Base-by-base conservation (phyloP, 2,113 vertebrate species). In the Lepisosteus osseus region DNA sequence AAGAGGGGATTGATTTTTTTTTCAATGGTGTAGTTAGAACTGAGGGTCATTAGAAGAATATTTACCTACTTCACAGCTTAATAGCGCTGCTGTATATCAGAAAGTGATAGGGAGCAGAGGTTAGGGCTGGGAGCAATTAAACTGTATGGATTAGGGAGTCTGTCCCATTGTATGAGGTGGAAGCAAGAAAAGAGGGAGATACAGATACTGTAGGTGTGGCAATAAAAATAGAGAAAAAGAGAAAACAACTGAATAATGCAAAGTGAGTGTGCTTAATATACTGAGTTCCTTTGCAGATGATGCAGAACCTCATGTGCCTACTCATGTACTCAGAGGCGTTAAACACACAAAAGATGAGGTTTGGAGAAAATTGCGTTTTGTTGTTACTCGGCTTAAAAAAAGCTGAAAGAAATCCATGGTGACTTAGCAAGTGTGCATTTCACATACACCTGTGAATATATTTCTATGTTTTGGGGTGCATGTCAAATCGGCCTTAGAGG, bases 41-140 rank as follows among this genome's bases (percentile, higher is more conserved):
- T 73, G 66, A 79, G 80, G 84, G 90, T 87, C 90, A 90, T 91
- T 88, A 90, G 85, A 84, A 85, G 86, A 87, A 92, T 90, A 92
- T 92, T 90, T 91, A 88, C 89, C 86, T 87, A 89, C 87, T 90
- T 88, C 87, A 86, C 76, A 79, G 85, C 88, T 86, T 91, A 90
- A 90, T 90, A 86, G 87, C 87, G 87, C 87, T 76, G 80, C 79
- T 88, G 85, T 88, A 84, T 88, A 91, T 92, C 85, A 87, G 89
- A 68, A 75, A 75, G 82, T 76, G 85, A 90, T 90, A 86, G 80
- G 80, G 86, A 83, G 84, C 86, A 90, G 81, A 87, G 92, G 91
- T 92, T 90, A 90, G 80, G 84, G 82, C 89, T 84, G 79, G 88
- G 87, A 89, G 86, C 89, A 92, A 90, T 90, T 90, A 91, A 86